phyloP scores from a whole-genome alignment of 2,113 vertebrate species.

The Rhodinocichla rosea region DNA sequence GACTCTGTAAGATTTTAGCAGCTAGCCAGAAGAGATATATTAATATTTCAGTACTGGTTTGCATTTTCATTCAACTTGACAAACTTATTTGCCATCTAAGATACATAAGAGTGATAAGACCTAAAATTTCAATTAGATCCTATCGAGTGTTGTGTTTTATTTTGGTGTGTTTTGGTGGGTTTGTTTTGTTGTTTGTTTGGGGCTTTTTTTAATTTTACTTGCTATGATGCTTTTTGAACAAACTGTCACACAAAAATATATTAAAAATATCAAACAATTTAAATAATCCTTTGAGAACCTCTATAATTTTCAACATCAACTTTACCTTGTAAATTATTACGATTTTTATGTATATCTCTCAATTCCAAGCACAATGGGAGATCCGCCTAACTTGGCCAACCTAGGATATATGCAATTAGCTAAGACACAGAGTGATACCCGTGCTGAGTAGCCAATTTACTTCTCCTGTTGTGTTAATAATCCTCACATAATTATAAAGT shows the following conservation, averaged over 20 bases:
- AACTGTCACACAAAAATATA: not conserved
- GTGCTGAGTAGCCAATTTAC: slow-evolving; percentile 40
- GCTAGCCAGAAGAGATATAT: not conserved
- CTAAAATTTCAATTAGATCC: slow-evolving; percentile 16
- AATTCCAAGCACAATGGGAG: slow-evolving; percentile 26
- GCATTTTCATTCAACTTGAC: not conserved
- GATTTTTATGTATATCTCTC: not conserved
- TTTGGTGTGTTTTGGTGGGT: not conserved
- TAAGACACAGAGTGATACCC: not conserved
- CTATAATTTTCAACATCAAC: not conserved
- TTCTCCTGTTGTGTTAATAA: slow-evolving; percentile 25
- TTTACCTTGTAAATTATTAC: slow-evolving; percentile 44
- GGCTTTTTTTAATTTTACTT: not conserved
- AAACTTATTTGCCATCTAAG: not conserved
- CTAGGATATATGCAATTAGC: slow-evolving; percentile 2
- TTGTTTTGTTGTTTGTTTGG: not conserved
- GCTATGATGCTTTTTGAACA: not conserved
- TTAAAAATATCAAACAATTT: not conserved
- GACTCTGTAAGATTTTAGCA: not conserved
- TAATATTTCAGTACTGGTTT: not conserved
- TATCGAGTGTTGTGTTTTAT: not conserved
- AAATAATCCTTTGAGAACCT: slow-evolving; percentile 20
- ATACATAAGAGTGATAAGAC: not conserved
- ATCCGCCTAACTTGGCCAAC: slow-evolving; percentile 11
- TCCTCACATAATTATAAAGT: slow-evolving; percentile 26